A percentile compares a stretch with the other conserved stretches of the same genome.
These are phyloP conservation scores for Peromyscus eremicus DNA, from an alignment of 2,797 vertebrate genomes.

Conservation along the genomic window DNA sequence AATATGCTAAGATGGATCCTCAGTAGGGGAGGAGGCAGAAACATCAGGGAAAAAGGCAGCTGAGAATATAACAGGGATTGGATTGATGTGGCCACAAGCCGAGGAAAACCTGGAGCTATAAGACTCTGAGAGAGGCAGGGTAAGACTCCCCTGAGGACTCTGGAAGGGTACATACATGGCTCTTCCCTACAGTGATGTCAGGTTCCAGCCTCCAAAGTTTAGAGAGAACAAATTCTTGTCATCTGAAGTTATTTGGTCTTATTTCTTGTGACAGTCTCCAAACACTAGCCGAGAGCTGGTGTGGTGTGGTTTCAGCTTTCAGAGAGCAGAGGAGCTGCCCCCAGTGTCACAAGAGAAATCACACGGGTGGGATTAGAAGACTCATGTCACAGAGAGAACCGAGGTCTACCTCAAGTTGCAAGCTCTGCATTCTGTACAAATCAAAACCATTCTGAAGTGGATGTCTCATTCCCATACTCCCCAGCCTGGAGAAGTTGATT, in stretches of 20 bases:
- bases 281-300: not conserved
- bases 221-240: not conserved
- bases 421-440: not conserved
- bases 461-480: too few species aligned
- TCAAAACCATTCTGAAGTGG: not conserved
- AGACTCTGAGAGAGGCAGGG: not conserved
- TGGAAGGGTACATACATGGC: not conserved
- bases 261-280: too few species aligned
- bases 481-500: not conserved
- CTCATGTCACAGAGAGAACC: not conserved
- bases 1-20: not conserved
- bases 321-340: not conserved
- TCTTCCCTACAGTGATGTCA: too few species aligned
- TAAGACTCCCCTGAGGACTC: not conserved
- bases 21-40: not conserved
- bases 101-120: not conserved
- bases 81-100: not conserved
- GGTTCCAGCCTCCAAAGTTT: not conserved
- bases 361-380: too few species aligned
- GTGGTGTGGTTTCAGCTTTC: not conserved
- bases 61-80: not conserved
- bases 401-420: not conserved
- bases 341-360: not conserved
- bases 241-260: not conserved
- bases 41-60: accelerated